These are phyloP conservation scores for Prunella himalayana DNA, from an alignment of 2,113 vertebrate genomes.

Conservation along the genomic window DNA sequence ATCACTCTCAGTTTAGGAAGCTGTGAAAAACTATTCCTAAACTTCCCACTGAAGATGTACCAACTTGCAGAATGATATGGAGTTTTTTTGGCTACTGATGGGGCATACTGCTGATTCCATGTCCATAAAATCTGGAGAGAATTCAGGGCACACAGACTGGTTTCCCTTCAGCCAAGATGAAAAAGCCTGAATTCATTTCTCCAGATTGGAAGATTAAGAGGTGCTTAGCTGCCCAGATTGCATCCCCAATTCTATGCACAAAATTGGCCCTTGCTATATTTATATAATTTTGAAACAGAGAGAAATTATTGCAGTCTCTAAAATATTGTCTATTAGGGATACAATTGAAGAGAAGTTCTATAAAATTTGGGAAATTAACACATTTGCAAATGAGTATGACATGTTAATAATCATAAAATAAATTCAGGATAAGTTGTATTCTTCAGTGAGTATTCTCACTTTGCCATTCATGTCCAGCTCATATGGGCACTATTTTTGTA, in stretches of 20 bases:
- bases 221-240: conserved; percentile 36
- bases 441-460: neutral
- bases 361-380: neutral
- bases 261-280: neutral
- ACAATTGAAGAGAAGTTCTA: neutral
- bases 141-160: neutral
- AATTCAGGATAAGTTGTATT: neutral
- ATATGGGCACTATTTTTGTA: neutral
- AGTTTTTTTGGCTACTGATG: neutral
- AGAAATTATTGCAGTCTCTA: neutral
- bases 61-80: neutral
- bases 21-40: neutral
- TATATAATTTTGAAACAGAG: neutral
- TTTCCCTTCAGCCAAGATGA: conserved; percentile 17
- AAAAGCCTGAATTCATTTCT: neutral
- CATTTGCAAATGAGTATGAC: neutral
- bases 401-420: neutral
- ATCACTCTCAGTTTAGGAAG: neutral
- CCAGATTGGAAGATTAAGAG: conserved; percentile 40
- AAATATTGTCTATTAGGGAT: neutral
- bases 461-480: neutral
- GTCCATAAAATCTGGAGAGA: neutral
- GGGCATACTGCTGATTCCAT: neutral
- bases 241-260: neutral
- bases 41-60: neutral